These are phyloP conservation scores for Melozone crissalis DNA, from an alignment of 2,113 vertebrate species.

Conservation along the genomic window DNA sequence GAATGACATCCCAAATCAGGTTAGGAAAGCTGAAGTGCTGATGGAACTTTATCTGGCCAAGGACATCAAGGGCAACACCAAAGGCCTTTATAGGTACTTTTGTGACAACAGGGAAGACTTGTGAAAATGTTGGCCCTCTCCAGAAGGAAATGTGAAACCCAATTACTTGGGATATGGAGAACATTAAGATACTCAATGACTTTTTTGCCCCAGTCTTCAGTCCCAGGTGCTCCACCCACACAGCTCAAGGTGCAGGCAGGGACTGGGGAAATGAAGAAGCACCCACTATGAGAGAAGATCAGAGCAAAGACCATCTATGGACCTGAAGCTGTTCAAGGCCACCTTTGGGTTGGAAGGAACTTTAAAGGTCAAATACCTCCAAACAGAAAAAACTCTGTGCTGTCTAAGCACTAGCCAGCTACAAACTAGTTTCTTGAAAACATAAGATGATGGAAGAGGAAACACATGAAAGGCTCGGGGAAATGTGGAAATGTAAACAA, in stretches of 20 bases:
- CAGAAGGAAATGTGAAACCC: background rate
- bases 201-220: background rate
- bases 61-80: background rate
- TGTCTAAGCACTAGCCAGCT: background rate
- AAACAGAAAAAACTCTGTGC: background rate
- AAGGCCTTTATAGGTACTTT: background rate
- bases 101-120: background rate
- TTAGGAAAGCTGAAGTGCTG: background rate
- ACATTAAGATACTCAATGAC: too few species aligned
- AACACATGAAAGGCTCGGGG: background rate
- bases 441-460: background rate
- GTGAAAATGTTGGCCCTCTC: accelerated
- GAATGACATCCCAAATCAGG: background rate
- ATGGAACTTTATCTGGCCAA: background rate
- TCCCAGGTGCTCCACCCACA: background rate
- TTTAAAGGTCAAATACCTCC: background rate
- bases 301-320: background rate
- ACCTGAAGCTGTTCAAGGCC: background rate
- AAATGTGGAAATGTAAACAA: background rate
- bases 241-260: accelerated
- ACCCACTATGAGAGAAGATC: background rate
- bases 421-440: background rate
- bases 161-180: background rate
- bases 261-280: background rate
- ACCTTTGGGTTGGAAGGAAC: background rate